Base-by-base conservation (phyloP, 2,888 invertebrate genomes). In the Habrosyne pyritoides region DNA sequence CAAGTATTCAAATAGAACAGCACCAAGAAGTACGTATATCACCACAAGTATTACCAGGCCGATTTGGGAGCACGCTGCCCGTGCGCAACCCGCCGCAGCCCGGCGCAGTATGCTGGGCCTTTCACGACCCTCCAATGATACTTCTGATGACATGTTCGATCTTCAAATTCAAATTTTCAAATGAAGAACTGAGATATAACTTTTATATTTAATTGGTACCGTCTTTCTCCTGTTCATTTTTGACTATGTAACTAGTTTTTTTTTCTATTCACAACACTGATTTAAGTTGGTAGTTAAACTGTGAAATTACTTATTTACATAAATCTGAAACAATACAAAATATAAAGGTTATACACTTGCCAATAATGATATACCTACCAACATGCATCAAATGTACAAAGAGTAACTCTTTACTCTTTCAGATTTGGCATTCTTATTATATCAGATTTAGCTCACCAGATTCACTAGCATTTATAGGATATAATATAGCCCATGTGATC, bases 11-110 rank as follows among this genome's bases (percentile, higher is more conserved):
- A 97, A 97, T 64, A 97, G 93, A 67, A 96, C 87, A 46, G 96
- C 96, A 55, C 96, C 96, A 69, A 95, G 89, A 59, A 96, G 93
- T 62, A 96, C 95, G 83, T 97, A 97, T 53, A 94, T 93, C 58
- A 96, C 94, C 64, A 97, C 97, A 56, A 97, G 86, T 24, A 95
- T 91, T 79, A 96, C 95, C 60, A 96, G 89, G 10, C 96, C 96
- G 49, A 95, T 81, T 82, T 95, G 95, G 10, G 95, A 95, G 79
- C 94, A 95, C 21, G 95, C 93, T n/a, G 87, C 94, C 86, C 79
- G 94, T 79, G 73, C 93, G 77, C 87, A 94, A 1, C 89, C 76
- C 60, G 84, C 72, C 67, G 78, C 64, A 69, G 77, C 77, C 10
- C 91, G 83, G 7, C 87, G 83, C 54, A 81, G 54, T 50, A 83